phyloP scores from a whole-genome alignment of 2,888 invertebrate species.

The Anticlea derivata region DNA sequence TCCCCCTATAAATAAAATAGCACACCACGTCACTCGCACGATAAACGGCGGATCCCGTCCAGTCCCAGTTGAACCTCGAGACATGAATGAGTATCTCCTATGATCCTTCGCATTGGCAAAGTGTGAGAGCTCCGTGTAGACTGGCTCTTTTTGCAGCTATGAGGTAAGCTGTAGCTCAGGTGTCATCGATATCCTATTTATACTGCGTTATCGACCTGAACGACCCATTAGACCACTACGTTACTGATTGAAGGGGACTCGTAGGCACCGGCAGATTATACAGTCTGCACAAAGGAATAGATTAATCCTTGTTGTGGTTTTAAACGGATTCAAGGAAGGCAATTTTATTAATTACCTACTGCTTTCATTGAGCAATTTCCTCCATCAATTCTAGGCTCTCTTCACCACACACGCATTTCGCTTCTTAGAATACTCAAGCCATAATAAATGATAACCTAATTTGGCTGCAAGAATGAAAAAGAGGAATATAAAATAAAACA shows the following conservation, averaged over 20 bases:
- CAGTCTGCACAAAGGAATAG: not conserved
- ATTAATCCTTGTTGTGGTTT: not conserved
- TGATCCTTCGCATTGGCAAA: not conserved
- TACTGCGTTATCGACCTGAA: slow-evolving; percentile 53
- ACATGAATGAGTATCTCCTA: slow-evolving; percentile 11
- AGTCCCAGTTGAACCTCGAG: slow-evolving; percentile 8
- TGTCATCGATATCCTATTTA: slow-evolving; percentile 54
- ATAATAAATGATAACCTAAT: too few species aligned
- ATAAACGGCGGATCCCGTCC: slow-evolving; percentile 4
- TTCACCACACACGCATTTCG: too few species aligned
- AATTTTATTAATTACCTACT: not conserved
- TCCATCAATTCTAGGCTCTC: too few species aligned
- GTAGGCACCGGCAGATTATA: too few species aligned
- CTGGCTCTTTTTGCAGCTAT: slow-evolving; percentile 16
- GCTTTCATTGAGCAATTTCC: too few species aligned
- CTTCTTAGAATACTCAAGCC: too few species aligned
- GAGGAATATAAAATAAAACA: too few species aligned
- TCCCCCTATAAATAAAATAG: slow-evolving; percentile 1
- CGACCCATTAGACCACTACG: not conserved
- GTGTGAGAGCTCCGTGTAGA: not conserved
- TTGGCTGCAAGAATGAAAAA: too few species aligned
- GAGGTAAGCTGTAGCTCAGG: slow-evolving; percentile 38
- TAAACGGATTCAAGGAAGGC: not conserved
- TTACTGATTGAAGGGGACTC: not conserved
- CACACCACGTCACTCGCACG: slow-evolving; percentile 9